Percentiles rank a stretch among this genome's conserved stretches.
phyloP scores from a whole-genome alignment of 1,140 invertebrate species.

The Bombus sylvicola region DNA sequence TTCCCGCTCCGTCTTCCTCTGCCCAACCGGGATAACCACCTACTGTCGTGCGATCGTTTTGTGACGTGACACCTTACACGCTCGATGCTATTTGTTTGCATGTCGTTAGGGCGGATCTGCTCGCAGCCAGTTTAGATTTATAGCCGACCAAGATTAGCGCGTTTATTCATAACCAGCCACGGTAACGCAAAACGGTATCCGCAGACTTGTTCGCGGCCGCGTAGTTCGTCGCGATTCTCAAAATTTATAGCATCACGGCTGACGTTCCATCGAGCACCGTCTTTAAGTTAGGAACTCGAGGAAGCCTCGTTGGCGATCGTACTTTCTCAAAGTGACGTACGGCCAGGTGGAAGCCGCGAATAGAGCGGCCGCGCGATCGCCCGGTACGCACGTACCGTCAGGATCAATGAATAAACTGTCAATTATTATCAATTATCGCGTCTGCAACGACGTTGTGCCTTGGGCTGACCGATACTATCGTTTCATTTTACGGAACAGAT shows the following conservation, averaged over 20 bases:
- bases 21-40: conserved; percentile 11
- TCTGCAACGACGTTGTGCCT: neutral
- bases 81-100: conserved; percentile 55
- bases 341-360: neutral
- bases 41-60: conserved; percentile 56
- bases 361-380: neutral
- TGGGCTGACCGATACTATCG: conserved; percentile 23
- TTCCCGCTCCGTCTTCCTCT: conserved; percentile 29
- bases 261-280: neutral
- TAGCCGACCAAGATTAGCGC: neutral
- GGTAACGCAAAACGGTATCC: neutral
- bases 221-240: neutral
- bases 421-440: conserved; percentile 49
- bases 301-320: neutral
- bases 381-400: neutral
- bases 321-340: conserved; percentile 3
- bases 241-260: neutral
- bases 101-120: conserved; percentile 34
- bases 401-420: conserved; percentile 24
- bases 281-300: neutral
- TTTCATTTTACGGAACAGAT: conserved; percentile 39
- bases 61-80: conserved; percentile 63
- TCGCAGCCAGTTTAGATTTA: conserved; percentile 20
- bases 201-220: neutral
- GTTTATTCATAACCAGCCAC: neutral